Conservation (phyloP, 1,140 invertebrate genomes). For the Teleogryllus occipitalis region DNA sequence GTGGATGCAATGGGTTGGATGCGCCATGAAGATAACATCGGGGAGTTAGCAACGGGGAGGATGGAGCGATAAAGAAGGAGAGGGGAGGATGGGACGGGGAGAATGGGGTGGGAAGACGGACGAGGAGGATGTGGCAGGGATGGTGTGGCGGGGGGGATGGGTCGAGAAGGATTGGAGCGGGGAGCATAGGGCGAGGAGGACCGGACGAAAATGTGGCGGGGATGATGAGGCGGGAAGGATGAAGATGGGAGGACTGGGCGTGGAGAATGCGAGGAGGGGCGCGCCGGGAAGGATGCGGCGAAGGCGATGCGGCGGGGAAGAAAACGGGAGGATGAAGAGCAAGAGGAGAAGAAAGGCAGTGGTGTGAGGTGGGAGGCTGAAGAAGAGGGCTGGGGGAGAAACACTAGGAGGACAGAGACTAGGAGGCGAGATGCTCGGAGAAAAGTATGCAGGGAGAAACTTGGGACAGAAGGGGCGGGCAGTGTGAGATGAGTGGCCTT, state of each 20-base stretch:
- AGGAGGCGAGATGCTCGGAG: not conserved
- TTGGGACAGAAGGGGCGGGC: not conserved
- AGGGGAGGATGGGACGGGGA: no score
- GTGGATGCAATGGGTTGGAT: no score
- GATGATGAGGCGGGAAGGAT: not conserved
- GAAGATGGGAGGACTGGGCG: not conserved
- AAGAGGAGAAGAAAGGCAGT: not conserved
- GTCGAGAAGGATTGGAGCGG: not conserved
- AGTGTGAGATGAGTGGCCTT: not conserved
- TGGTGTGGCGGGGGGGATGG: not conserved
- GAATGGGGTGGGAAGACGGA: not conserved
- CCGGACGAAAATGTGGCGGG: not conserved
- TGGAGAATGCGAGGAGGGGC: not conserved
- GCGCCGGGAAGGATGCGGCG: not conserved
- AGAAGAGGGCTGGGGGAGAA: no score
- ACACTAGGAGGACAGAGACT: not conserved
- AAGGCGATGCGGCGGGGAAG: not conserved
- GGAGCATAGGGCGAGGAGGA: not conserved
- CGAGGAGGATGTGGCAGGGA: not conserved
- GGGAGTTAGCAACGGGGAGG: no score
- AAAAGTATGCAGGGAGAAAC: not conserved
- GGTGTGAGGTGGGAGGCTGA: no score
- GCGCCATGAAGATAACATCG: no score
- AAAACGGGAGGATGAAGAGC: not conserved
- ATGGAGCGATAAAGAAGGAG: no score